Percentiles rank a stretch among this genome's conserved stretches.
Conservation (phyloP, 2,888 invertebrate species). For the Cataglyphis altisquamis region DNA sequence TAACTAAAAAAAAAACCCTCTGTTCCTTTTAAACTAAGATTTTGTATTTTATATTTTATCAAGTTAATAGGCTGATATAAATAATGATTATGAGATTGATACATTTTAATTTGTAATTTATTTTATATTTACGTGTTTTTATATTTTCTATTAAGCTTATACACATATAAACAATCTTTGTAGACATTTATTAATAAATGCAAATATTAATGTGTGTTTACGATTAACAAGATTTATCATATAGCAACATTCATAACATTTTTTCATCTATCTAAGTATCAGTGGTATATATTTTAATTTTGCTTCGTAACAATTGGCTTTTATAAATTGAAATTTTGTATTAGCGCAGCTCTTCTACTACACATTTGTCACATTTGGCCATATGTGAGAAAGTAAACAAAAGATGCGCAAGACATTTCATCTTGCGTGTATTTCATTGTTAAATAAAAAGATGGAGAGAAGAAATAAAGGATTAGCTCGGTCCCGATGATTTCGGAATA, state of each 20-base stretch:
- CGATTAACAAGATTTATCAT: background rate
- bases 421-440: background rate
- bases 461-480: background rate
- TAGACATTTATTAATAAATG: background rate
- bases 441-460: background rate
- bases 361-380: background rate
- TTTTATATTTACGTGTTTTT: background rate
- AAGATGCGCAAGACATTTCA: background rate
- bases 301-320: background rate
- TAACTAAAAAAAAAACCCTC: background rate
- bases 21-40: background rate
- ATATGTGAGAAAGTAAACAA: background rate
- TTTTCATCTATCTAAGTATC: background rate
- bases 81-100: background rate
- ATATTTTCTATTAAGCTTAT: background rate
- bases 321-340: background rate
- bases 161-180: background rate
- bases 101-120: constrained; percentile 6
- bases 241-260: background rate
- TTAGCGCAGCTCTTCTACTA: background rate
- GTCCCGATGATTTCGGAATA: background rate
- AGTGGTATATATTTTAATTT: background rate
- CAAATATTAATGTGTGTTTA: background rate
- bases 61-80: background rate
- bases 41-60: background rate